Percentiles rank a stretch among this genome's conserved stretches.
These are phyloP conservation scores for Eulithis testata DNA, from an alignment of 2,888 invertebrate species.

Conservation along the genomic window DNA sequence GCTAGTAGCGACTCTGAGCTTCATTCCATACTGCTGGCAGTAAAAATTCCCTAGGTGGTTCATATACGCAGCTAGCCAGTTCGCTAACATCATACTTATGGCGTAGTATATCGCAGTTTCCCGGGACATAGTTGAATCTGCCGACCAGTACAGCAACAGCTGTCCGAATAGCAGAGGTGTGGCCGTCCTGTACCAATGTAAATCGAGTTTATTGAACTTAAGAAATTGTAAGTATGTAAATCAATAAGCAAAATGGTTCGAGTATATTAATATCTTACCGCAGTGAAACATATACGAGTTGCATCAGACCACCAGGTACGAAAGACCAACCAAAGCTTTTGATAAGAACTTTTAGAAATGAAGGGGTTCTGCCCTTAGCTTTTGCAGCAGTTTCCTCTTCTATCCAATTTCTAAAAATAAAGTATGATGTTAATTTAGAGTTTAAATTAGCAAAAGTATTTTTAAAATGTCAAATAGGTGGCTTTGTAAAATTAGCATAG, in stretches of 20 bases:
- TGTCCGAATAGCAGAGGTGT: slow-evolving; percentile 87
- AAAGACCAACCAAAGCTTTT: slow-evolving; percentile 68
- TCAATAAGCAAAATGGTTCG: neutral
- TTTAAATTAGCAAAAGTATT: too few species aligned
- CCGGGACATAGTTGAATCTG: slow-evolving; percentile 68
- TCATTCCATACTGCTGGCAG: slow-evolving; percentile 88
- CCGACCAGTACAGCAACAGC: slow-evolving; percentile 79
- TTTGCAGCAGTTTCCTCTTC: slow-evolving; percentile 64
- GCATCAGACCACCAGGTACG: slow-evolving; percentile 69
- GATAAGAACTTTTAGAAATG: slow-evolving; percentile 59
- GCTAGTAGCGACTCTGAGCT: slow-evolving; percentile 88
- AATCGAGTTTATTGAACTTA: neutral
- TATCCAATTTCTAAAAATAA: slow-evolving; percentile 63
- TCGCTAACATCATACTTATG: slow-evolving; percentile 72
- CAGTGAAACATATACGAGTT: slow-evolving; percentile 56
- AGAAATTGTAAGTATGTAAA: neutral
- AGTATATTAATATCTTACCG: slow-evolving; percentile 52
- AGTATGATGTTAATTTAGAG: too few species aligned
- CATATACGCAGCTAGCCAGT: slow-evolving; percentile 81
- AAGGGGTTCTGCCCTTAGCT: slow-evolving; percentile 58
- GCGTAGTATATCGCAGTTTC: slow-evolving; percentile 84
- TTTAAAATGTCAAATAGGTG: too few species aligned
- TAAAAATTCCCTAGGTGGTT: slow-evolving; percentile 90
- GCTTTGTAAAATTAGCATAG: neutral
- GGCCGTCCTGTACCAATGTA: slow-evolving; percentile 69